Conservation (phyloP, 2,797 vertebrate species). For the Okamejei kenojei region DNA sequence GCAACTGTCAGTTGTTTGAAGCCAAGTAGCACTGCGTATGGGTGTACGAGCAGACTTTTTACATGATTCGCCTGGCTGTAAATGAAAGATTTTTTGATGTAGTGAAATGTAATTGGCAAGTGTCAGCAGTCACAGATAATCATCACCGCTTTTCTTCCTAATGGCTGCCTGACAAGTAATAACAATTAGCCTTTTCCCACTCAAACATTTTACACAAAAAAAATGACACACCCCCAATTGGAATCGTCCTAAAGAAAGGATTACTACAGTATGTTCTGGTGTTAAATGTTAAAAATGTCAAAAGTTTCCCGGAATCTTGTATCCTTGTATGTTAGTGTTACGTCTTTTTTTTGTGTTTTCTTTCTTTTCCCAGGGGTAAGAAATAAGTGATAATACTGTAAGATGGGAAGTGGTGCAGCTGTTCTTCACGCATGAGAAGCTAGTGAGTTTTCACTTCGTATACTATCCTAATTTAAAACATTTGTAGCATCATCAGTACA, state of each 20-base stretch:
- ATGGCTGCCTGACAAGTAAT: conserved; percentile 56
- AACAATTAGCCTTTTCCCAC: conserved; percentile 56
- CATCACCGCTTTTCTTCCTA: conserved; percentile 56
- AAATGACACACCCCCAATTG: conserved; percentile 21
- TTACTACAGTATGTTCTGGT: conserved; percentile 42
- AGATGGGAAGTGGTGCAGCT: background rate
- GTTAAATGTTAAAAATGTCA: conserved; percentile 43
- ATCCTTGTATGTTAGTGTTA: conserved; percentile 9
- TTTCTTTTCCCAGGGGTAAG: conserved; percentile 13
- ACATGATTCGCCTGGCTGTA: conserved; percentile 63
- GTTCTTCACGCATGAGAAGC: background rate
- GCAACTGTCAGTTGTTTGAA: conserved; percentile 68
- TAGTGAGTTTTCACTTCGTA: background rate
- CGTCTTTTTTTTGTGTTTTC: background rate
- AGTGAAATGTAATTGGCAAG: conserved; percentile 40
- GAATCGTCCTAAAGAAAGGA: conserved; percentile 43
- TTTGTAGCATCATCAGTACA: background rate
- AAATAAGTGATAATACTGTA: conserved; percentile 27
- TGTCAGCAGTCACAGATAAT: conserved; percentile 40
- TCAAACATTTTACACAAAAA: conserved; percentile 55
- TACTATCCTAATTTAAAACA: background rate
- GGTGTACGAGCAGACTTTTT: conserved; percentile 63
- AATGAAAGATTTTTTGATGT: conserved; percentile 58
- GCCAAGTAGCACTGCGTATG: conserved; percentile 62
- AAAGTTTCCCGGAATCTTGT: conserved; percentile 35